These are phyloP conservation scores for Alviniconcha marisindica DNA, from an alignment of 1,140 invertebrate genomes.

Conservation along the genomic window DNA sequence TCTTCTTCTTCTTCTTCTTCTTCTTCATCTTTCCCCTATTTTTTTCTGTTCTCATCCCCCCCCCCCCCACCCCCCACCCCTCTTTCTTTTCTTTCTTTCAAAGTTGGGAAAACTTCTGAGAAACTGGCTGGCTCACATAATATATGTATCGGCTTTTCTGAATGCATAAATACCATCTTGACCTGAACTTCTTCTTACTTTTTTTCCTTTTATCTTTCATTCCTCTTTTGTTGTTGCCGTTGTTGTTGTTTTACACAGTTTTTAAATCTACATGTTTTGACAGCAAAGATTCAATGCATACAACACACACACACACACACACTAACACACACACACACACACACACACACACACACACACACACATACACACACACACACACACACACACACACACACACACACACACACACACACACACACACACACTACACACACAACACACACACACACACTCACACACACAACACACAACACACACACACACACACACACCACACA, in stretches of 20 bases:
- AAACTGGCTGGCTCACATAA: not conserved
- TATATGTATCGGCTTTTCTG: too few species aligned
- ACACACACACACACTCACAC: too few species aligned
- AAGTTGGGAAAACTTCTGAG: too few species aligned
- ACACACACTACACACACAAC: too few species aligned
- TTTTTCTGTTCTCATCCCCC: slow-evolving; percentile 22
- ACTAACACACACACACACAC: not conserved
- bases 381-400: too few species aligned
- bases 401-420: too few species aligned
- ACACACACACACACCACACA: too few species aligned
- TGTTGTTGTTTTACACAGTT: not conserved
- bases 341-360: too few species aligned
- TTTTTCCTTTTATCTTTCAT: not conserved
- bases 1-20: slow-evolving; percentile 39
- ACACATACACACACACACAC: too few species aligned
- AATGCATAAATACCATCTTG: too few species aligned
- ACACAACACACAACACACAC: too few species aligned
- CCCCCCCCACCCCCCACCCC: slow-evolving; percentile 1
- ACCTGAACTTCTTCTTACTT: not conserved
- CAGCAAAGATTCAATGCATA: not conserved
- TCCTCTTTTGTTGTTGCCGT: not conserved
- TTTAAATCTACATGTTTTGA: too few species aligned
- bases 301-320: not conserved
- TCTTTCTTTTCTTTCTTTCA: not conserved
- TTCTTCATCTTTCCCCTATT: slow-evolving; percentile 24